Conservation (phyloP, 1,140 invertebrate genomes). For the Delia radicum region DNA sequence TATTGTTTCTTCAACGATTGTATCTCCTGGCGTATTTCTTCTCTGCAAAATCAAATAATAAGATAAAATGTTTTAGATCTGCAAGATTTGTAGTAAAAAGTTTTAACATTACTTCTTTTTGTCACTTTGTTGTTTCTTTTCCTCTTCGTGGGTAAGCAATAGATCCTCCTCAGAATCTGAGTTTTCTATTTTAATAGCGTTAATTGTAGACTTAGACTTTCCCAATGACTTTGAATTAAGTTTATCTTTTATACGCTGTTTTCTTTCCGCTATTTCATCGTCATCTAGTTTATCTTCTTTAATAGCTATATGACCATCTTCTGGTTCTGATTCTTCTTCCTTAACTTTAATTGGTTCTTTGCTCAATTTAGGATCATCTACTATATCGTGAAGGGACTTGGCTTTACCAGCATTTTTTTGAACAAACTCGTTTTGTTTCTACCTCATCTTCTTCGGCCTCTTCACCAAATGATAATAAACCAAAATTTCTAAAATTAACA, state of each 20-base stretch:
- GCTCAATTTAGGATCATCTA: slow-evolving; percentile 88
- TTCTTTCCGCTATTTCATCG: slow-evolving; percentile 39
- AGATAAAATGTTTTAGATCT: too few species aligned
- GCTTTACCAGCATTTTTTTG: slow-evolving; percentile 71
- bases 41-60: slow-evolving; percentile 63
- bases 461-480: slow-evolving; percentile 93
- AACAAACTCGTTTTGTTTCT: slow-evolving; percentile 69
- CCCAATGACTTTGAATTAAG: slow-evolving; percentile 34
- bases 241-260: slow-evolving; percentile 36
- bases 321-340: slow-evolving; percentile 43
- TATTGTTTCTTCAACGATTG: slow-evolving; percentile 72
- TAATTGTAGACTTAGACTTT: neutral
- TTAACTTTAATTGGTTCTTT: slow-evolving; percentile 62
- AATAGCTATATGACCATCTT: slow-evolving; percentile 58
- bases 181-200: slow-evolving; percentile 58
- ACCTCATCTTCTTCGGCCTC: slow-evolving; percentile 98
- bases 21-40: slow-evolving; percentile 76
- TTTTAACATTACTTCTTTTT: slow-evolving; percentile 67
- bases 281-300: slow-evolving; percentile 50
- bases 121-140: slow-evolving; percentile 63
- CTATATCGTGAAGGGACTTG: slow-evolving; percentile 92
- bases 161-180: slow-evolving; percentile 70
- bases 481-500: slow-evolving; percentile 94
- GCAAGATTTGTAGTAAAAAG: too few species aligned
- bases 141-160: slow-evolving; percentile 43